Evolutionary conservation across 2,113 vertebrate genomes (phyloP).

Genomic region (Crotalus tigris): DNA sequence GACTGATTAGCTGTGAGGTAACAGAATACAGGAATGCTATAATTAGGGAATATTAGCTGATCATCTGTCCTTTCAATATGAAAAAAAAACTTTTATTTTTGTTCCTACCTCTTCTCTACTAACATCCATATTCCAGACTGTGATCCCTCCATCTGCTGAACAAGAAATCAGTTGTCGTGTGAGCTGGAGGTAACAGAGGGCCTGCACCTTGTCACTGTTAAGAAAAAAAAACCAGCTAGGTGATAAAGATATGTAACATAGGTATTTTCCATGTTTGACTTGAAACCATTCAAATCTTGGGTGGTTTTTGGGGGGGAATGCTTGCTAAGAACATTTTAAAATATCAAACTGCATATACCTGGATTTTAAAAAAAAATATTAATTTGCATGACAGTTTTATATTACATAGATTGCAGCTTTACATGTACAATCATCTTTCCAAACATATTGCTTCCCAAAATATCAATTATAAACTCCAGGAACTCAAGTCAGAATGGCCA

Average conservation of each 20-base stretch:
- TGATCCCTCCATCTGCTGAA: slow-evolving; percentile 91
- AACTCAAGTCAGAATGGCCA: neutral
- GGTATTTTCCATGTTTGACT: neutral
- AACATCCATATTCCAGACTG: slow-evolving; percentile 97
- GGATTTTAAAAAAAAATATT: neutral
- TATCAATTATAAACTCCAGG: neutral
- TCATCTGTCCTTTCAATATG: neutral
- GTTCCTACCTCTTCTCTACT: slow-evolving; percentile 86
- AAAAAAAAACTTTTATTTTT: neutral
- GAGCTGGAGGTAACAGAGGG: slow-evolving; percentile 86
- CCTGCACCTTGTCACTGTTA: slow-evolving; percentile 90
- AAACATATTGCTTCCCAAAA: neutral
- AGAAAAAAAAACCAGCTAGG: slow-evolving; percentile 4
- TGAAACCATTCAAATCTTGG: neutral
- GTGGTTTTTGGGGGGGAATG: no score
- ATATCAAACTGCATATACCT: neutral
- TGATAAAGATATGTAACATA: neutral
- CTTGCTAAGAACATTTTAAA: neutral
- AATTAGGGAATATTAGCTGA: neutral
- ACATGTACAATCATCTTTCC: neutral
- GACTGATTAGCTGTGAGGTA: neutral
- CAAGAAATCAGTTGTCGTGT: slow-evolving; percentile 91
- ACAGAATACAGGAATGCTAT: neutral
- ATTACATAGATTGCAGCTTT: neutral
- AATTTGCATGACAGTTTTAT: neutral